Base-by-base conservation (phyloP, 23 tunicate species). In the Corella eumyota region DNA sequence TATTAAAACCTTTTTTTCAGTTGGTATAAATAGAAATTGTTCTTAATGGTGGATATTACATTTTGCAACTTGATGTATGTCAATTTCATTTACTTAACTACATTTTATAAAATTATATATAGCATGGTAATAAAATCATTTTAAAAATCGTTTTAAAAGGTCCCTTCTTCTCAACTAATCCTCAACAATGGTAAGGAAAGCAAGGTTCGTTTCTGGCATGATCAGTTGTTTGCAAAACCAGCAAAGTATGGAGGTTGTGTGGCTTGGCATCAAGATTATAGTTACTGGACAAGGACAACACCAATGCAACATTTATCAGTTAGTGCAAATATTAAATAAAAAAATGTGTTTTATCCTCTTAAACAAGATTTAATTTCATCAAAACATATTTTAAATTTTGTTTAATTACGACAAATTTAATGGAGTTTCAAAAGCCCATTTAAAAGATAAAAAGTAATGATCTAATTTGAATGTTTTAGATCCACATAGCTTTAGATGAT, bases 251-350 rank as follows among this genome's bases (percentile, higher is more conserved):
- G 93, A 11, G 93, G 93, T 21, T 79, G 79, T 46, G 93, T 83
- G 0, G 93, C 93, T 21, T 83, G 93, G 93, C 93, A 83, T 56
- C 93, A 83, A 44, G 93, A 83, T 57, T 83, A 58, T 62, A 83
- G 93, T 34, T 83, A 83, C 52, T 83, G 93, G 93, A 83, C 93
- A 33, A 68, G 83, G 38, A 83, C 93, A 17, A 23, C 19, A 9
- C 93, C 93, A 36, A 83, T 83, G 93, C 60, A 46, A 35, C 93
- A 83, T 56, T 67, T 83, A 51, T 75, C 93, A 13, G 93, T 83
- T 58, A 76, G 61, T 22, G 15, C 48, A 40, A 9, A 9, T 40
- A 9, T 40, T 40, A 40, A 40, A 40, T 40, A 15, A 40, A 9
- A 40, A 9, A 40, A 40, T 40, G 15, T 40, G 11, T 9, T 9